These are phyloP conservation scores for Actinemys pallida DNA, from an alignment of 2,113 vertebrate species.

Conservation along the genomic window DNA sequence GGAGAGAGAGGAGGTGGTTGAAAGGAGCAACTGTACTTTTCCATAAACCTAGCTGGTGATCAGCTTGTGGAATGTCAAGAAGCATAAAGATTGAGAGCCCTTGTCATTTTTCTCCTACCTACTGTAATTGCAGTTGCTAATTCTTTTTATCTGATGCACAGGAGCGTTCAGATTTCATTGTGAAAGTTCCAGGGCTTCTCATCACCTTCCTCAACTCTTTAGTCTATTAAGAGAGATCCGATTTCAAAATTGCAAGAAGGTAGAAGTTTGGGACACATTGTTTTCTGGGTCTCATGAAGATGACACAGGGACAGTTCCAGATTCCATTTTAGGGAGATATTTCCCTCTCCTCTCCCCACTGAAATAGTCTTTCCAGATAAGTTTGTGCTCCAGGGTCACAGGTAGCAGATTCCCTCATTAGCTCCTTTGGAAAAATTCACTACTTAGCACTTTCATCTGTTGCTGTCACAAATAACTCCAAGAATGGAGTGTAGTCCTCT, in stretches of 20 bases:
- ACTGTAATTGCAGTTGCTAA: background rate
- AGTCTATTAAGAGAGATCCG: conserved; percentile 23
- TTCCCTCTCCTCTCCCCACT: background rate
- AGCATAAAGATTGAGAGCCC: background rate
- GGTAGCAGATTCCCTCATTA: background rate
- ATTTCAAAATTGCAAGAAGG: conserved; percentile 43
- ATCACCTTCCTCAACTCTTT: conserved; percentile 27
- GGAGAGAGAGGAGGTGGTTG: background rate
- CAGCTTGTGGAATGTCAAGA: background rate
- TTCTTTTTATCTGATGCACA: background rate
- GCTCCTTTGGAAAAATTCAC: background rate
- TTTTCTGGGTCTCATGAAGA: background rate
- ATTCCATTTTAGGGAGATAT: conserved; percentile 20
- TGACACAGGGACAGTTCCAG: background rate
- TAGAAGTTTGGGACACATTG: background rate
- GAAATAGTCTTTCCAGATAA: background rate
- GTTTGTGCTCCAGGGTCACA: background rate
- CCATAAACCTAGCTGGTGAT: background rate
- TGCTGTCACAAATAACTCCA: background rate
- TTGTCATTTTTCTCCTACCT: background rate
- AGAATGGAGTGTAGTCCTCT: background rate
- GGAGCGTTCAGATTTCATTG: background rate
- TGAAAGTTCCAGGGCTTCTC: background rate
- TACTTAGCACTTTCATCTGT: background rate
- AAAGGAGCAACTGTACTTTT: background rate